Evolutionary conservation across 2,113 vertebrate species (phyloP), one percentile per base, ranked within the genome.

Genomic region (Garra rufa): DNA sequence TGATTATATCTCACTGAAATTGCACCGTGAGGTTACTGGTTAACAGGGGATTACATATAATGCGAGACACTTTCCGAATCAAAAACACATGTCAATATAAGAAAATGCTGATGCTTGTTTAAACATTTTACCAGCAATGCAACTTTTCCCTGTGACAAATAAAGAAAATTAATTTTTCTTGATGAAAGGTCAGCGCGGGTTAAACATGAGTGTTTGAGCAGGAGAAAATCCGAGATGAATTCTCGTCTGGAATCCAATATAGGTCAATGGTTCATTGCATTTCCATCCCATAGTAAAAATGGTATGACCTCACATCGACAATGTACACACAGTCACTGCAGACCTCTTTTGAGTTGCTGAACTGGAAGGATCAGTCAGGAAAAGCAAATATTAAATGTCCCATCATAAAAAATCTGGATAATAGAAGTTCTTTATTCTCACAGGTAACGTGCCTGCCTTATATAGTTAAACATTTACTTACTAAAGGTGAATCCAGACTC

Each of bases 151-250:
- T 76, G 80, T 67, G 26, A 87, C 90, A 91, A 90, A 90, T 91
- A 89, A 91, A 92, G 93, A 90, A 89, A 92, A 94, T 93, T 91
- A 86, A 92, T 93, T 94, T 92, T 76, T 82, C 87, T 90, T 91
- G 88, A 92, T 88, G 86, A 88, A 82, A 92, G 90, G 92, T 93
- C 91, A 92, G 82, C 92, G 55, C n/a, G 86, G 81, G 86, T 92
- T 90, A 91, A 90, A 92, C 92, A 90, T 83, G 81, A 65, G 65
- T 83, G 88, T 87, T 91, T 87, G 76, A 70, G 79, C 65, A 87
- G 41, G 87, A 88, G 50, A 77, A 91, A 87, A 85, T 34, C 2
- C 59, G 82, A 92, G 92, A 92, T 94, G 89, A 93, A 93, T 91
- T 89, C 85, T 70, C 46, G 89, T 88, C 89, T 85, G 90, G 92